Conservation (phyloP, 1,140 invertebrate species). For the Macrobrachium rosenbergii region DNA sequence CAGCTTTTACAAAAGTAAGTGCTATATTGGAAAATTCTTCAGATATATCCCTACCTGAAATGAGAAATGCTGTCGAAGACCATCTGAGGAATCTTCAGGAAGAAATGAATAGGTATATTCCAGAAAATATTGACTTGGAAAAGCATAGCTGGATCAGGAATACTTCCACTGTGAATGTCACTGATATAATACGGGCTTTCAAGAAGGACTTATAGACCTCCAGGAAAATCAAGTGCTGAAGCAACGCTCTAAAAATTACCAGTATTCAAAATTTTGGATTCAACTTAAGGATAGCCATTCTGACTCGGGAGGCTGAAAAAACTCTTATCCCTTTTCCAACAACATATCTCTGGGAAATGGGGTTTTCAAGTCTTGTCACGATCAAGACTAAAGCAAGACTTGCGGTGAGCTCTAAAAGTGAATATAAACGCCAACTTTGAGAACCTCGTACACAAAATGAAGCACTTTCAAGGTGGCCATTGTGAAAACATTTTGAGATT, state of each 20-base stretch:
- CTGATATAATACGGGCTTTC: slow-evolving; percentile 39
- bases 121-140: slow-evolving; percentile 10
- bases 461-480: too few species aligned
- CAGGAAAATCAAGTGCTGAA: slow-evolving; percentile 30
- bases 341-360: too few species aligned
- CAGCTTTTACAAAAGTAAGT: slow-evolving; percentile 37
- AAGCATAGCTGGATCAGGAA: slow-evolving; percentile 38
- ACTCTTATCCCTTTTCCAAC: too few species aligned
- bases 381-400: too few species aligned
- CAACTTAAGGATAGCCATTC: neutral
- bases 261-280: slow-evolving; percentile 7
- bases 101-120: slow-evolving; percentile 31
- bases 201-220: slow-evolving; percentile 44
- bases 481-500: too few species aligned
- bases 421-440: too few species aligned
- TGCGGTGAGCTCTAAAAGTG: too few species aligned
- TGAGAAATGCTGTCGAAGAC: slow-evolving; percentile 16
- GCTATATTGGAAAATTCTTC: slow-evolving; percentile 30
- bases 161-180: slow-evolving; percentile 33
- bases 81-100: slow-evolving; percentile 43
- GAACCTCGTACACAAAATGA: too few species aligned
- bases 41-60: slow-evolving; percentile 30
- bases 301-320: neutral
- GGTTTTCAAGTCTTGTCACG: too few species aligned
- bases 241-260: neutral